Evolutionary conservation across 1,140 invertebrate species (phyloP), one percentile per base, ranked within the genome.

Genomic region (Drosophila persimilis): DNA sequence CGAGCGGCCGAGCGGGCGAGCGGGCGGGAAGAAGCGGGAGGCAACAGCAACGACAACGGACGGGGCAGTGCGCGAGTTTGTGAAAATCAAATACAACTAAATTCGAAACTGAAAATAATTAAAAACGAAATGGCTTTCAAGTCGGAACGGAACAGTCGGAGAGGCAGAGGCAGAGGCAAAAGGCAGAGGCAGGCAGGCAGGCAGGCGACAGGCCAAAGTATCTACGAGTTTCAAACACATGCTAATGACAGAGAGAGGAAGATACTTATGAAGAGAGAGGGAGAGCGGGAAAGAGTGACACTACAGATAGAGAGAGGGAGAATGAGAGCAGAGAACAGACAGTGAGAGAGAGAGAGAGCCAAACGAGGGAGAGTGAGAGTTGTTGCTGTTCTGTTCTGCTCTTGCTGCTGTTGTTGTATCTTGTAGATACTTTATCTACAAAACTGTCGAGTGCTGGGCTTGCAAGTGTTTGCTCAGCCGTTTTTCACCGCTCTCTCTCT

Each of bases 1-100:
- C n/a, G 47, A 41, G 46, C n/a, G 39, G 0, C 17, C 17, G 17
- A 13, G 22, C 9, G 47, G 29, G 46, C n/a, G 39, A 9, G 22
- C n/a, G 47, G 29, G 46, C n/a, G 39, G 63, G 50, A 2, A 29
- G 11, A 39, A 56, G 15, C 24, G 41, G 35, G 45, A 44, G 48
- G 55, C 69, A 77, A 70, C 64, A 61, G 50, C 35, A 5, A 13
- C 35, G 35, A 11, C 11, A 13, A 39, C 35, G 35, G 35, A 39
- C 35, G 35, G 35, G 35, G 35, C 62, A 74, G 73, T 84, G 76
- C 73, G 80, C 76, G 73, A 70, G 83, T 81, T 75, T 51, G 74
- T 81, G 62, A 74, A 86, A 86, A 86, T 86, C 83, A 83, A 75
- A 88, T 83, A 75, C 81, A 86, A 86, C 83, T 86, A 83, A 88